Base-by-base conservation (phyloP, 2,888 invertebrate species). In the Proisotoma minuta region DNA sequence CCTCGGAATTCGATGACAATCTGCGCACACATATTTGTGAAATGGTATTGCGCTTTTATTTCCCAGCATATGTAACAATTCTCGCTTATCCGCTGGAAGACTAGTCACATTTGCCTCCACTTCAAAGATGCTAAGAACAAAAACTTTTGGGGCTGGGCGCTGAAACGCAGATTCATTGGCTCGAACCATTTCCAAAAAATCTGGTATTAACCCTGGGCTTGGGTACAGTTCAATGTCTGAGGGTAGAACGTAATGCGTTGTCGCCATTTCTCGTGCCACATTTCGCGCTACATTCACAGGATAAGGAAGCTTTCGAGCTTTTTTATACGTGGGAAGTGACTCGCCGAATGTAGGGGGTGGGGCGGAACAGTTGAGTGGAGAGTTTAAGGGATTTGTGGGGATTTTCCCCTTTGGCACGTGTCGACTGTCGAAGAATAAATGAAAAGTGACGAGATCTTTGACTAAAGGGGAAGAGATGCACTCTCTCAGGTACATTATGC, bases 201-300 rank as follows among this genome's bases (percentile, higher is more conserved):
- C 85, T 26, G 84, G 83, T 58, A 89, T 87, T 73, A 93, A 79
- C 74, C 87, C 85, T 10, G 90, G 89, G 79, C 88, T 91, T 54
- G 93, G 93, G 78, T 93, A 69, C 61, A 94, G 83, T 78, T 94
- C 93, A 75, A 93, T 91, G 77, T 94, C 93, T 57, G 91, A 91
- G 24, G 91, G 87, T 63, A 93, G 82, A 48, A 93, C 83, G 77
- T 84, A 93, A 77, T 90, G 86, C 0, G 93, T 92, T 47, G 87
- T 82, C 0, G 91, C 88, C 48, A 86, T 84, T 75, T 91, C 90
- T 49, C 93, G 82, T 0, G 93, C 93, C 15, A 92, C 84, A 77
- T 94, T 93, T 40, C 93, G 82, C 0, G 90, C 92, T 4, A 92
- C 90, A 77, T 94, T 94, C 59, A 94, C 90, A 2, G 93, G 93